These are phyloP conservation scores for Neodiprion lecontei DNA, from an alignment of 1,140 invertebrate genomes.

Conservation along the genomic window DNA sequence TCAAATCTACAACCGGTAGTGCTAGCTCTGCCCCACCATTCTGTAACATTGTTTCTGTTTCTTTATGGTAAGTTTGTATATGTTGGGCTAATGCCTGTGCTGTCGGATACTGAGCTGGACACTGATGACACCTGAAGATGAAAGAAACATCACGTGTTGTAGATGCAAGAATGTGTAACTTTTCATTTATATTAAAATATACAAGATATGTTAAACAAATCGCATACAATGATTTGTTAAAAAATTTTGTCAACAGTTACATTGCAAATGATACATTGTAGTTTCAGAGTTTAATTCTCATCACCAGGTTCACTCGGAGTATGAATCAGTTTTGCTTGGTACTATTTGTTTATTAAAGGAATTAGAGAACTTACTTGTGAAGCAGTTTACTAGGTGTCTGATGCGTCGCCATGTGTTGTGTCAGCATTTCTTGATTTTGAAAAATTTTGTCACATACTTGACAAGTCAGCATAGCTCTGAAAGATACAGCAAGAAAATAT, in stretches of 20 bases:
- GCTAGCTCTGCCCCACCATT: conserved; percentile 67
- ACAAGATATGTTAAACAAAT: too few relatives aligned
- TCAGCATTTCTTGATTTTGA: conserved; percentile 59
- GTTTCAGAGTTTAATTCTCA: too few relatives aligned
- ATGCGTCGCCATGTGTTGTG: conserved; percentile 61
- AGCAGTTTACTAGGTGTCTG: conserved; percentile 58
- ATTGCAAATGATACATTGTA: too few relatives aligned
- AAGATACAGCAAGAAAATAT: conserved; percentile 28
- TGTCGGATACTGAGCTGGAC: conserved; percentile 74
- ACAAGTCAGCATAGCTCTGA: conserved; percentile 52
- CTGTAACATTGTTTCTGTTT: conserved; percentile 48
- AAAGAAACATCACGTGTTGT: conserved; percentile 14
- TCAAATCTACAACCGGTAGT: conserved; percentile 76
- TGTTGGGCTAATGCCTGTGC: conserved; percentile 71
- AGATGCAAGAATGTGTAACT: conserved; percentile 17
- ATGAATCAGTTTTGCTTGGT: too few relatives aligned
- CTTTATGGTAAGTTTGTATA: conserved; percentile 73
- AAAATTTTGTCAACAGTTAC: too few relatives aligned
- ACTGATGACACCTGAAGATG: conserved; percentile 71
- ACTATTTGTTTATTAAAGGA: background rate
- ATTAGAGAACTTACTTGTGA: conserved; percentile 56
- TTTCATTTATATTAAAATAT: background rate
- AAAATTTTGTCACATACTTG: conserved; percentile 65
- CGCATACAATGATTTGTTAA: too few relatives aligned
- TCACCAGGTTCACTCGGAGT: too few relatives aligned